These are phyloP conservation scores for Cardiocondyla obscurior DNA, from an alignment of 1,140 invertebrate genomes.

Conservation along the genomic window DNA sequence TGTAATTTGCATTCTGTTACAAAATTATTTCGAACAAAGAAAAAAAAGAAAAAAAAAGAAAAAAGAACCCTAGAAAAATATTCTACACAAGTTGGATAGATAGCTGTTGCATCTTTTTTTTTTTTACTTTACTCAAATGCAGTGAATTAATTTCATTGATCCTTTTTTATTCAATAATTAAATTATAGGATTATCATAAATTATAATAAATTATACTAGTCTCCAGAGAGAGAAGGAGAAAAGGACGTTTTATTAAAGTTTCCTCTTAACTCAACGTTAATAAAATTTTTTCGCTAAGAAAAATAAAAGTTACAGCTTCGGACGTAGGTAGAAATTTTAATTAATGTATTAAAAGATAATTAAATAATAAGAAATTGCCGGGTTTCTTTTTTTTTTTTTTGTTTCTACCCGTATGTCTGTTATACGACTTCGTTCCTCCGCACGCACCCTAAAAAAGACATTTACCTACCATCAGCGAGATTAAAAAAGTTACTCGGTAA, in stretches of 20 bases:
- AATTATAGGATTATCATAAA: neutral
- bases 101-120: neutral
- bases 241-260: neutral
- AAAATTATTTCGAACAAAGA: neutral
- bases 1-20: neutral
- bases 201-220: neutral
- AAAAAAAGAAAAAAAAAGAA: too few species aligned
- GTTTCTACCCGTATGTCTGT: neutral
- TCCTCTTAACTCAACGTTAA: neutral
- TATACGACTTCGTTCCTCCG: constrained; percentile 1
- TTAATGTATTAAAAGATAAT: constrained; percentile 15
- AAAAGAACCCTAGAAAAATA: neutral
- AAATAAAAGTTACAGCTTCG: neutral
- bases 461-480: constrained; percentile 1
- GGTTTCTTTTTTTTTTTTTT: neutral
- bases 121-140: neutral
- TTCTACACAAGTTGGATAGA: neutral
- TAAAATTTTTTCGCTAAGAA: neutral
- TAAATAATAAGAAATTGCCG: neutral
- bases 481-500: constrained; percentile 48
- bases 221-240: too few species aligned
- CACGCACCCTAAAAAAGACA: constrained; percentile 10
- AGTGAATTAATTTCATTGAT: too few species aligned
- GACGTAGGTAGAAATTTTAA: neutral
- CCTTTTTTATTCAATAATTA: neutral